Conservation (phyloP, 2,888 invertebrate genomes). For the Lutraria lutraria region DNA sequence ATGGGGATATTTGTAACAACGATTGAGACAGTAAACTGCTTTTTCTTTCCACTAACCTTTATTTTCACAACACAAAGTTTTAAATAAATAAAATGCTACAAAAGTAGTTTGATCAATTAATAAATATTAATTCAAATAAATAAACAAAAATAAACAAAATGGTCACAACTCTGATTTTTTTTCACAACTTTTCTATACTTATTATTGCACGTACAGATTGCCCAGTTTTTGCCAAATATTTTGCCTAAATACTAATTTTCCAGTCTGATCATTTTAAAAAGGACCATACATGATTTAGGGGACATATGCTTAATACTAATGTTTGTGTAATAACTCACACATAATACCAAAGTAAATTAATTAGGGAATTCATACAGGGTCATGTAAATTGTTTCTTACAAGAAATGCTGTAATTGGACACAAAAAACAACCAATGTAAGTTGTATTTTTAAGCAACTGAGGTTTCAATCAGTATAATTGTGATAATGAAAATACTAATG, state of each 20-base stretch:
- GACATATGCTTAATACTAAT: not conserved
- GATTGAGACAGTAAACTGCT: not conserved
- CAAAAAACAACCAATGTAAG: not conserved
- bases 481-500: not conserved
- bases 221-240: not conserved
- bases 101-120: not conserved
- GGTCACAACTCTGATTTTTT: not conserved
- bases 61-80: slow-evolving; percentile 7
- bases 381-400: not conserved
- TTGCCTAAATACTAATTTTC: not conserved
- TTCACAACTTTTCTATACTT: not conserved
- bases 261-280: not conserved
- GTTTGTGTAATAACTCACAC: no score
- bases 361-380: no score
- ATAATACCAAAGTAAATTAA: no score
- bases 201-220: not conserved
- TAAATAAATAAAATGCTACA: not conserved
- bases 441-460: not conserved
- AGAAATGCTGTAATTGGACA: not conserved
- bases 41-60: not conserved
- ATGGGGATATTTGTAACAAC: not conserved
- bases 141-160: slow-evolving; percentile 1
- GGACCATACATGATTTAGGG: not conserved
- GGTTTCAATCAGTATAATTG: not conserved
- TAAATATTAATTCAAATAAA: slow-evolving; percentile 3